Evolutionary conservation across 2,888 invertebrate genomes (phyloP), one percentile per base, ranked within the genome.

Genomic region (Creontiades dilutus): DNA sequence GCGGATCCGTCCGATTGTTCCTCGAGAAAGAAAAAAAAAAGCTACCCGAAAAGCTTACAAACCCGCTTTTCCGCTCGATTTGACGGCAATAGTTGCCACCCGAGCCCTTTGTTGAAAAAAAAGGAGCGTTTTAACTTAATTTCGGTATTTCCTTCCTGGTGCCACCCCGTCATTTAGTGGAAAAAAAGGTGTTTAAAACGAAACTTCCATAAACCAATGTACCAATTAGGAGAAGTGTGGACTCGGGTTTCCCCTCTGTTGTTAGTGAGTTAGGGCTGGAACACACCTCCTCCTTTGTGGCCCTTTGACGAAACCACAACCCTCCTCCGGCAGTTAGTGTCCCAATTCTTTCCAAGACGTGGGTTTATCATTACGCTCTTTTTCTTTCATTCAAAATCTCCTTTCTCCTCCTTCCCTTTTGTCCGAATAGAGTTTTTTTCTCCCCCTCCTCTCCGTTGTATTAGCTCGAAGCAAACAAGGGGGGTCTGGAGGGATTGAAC

Each of bases 291-390:
- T 27, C 82, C 19, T 28, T 82, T 82, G 23, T 55, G 82, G 27
- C 23, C 19, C 28, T n/a, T 47, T 68, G 3, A 61, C 19, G 52
- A 55, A 48, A 86, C 37, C 86, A 28, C 68, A 82, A 47, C 52
- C 82, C 82, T 52, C 86, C 57, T 55, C 16, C 57, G 86, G 61
- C 87, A 52, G 87, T 76, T 87, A 87, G 87, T 87, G 87, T 87
- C 87, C 87, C 87, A 87, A 87, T 87, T 87, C 87, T 87, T 87
- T 46, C 76, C 23, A 78, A 76, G 87, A 78, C 76, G 87, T 47
- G 16, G 87, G 75, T 87, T 87, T 87, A 87, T 87, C 87, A 87
- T 87, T 87, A 87, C 87, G 68, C 85, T 57, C 85, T 85, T 85
- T 85, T 87, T 76, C 23, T 68, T 87, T 87, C 52, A 68, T 87